Base-by-base conservation (phyloP, 2,888 invertebrate genomes). In the Torymus texanus region DNA sequence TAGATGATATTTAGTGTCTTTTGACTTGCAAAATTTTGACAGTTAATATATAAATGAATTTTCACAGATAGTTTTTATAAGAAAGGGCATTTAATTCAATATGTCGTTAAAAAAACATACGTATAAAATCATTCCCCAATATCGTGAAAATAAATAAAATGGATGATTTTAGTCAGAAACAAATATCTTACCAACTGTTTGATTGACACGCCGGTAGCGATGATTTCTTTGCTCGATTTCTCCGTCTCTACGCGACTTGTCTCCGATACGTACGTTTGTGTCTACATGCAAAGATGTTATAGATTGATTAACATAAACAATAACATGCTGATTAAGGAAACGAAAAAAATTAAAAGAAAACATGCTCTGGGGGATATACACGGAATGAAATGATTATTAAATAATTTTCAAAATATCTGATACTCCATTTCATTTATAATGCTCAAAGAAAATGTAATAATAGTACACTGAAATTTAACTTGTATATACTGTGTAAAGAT, bases 201-300 rank as follows among this genome's bases (percentile, higher is more conserved):
- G 86, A 92, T 91, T 81, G 91, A 91, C 79, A 92, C 90, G 78
- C 91, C 90, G 78, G 91, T 91, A 74, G 91, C 90, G 82, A 91
- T 91, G 78, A 90, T 88, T 86, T 90, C 89, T 87, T 89, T 90
- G 85, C 85, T 87, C 80, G 87, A 85, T 84, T 87, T 90, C 83
- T 88, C 89, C 83, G 86, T 86, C 82, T 89, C 89, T 82, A 84
- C 85, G 77, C 88, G 88, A 86, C 84, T 88, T 83, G 89, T 87
- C 87, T 89, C 90, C 84, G 89, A 88, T 83, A 89, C 89, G 86
- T 90, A 90, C 84, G 86, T 89, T 86, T 88, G 88, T 87, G 89
- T 90, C 90, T 90, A 86, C 88, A 88, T 88, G 88, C 88, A 87
- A 83, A 87, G n/a, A 67, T 72, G 78, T 78, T 72, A 75, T n/a